phyloP scores from a whole-genome alignment of 1,140 invertebrate genomes.

The Hyles euphorbiae region DNA sequence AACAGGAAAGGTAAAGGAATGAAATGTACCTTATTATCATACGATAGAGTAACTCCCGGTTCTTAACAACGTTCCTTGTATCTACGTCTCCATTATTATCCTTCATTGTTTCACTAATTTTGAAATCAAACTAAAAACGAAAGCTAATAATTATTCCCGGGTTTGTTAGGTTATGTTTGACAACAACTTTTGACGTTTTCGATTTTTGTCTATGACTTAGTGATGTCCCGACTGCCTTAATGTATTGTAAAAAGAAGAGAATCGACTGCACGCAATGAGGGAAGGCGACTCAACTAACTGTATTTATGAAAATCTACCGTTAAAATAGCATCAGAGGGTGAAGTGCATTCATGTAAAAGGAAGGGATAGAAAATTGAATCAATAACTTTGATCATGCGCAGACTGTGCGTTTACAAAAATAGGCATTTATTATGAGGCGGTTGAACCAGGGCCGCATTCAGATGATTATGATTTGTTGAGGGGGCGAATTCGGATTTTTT shows the following conservation, averaged over 20 bases:
- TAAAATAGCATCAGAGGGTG: background rate
- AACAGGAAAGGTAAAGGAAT: no score
- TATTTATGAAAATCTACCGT: no score
- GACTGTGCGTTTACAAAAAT: no score
- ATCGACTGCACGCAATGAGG: conserved; percentile 8
- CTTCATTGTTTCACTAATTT: conserved; percentile 46
- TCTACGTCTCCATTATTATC: conserved; percentile 81
- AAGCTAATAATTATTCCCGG: background rate
- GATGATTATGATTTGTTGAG: no score
- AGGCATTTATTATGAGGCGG: no score
- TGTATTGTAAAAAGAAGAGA: background rate
- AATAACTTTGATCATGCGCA: conserved; percentile 28
- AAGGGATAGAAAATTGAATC: conserved; percentile 12
- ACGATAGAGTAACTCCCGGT: conserved; percentile 87
- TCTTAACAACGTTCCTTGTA: conserved; percentile 86
- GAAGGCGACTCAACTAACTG: no score
- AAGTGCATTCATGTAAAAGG: background rate
- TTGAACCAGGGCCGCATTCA: no score
- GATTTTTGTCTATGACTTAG: conserved; percentile 4
- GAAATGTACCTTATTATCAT: conserved; percentile 88
- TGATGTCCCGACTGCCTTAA: no score
- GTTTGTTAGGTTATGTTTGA: conserved; percentile 25
- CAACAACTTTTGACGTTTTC: conserved; percentile 22
- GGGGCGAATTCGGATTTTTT: no score
- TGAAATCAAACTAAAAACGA: conserved; percentile 21